Percentiles rank a stretch among this genome's conserved stretches.
Evolutionary conservation across 2,888 invertebrate species (phyloP).

Genomic region (Conistra vaccinii): DNA sequence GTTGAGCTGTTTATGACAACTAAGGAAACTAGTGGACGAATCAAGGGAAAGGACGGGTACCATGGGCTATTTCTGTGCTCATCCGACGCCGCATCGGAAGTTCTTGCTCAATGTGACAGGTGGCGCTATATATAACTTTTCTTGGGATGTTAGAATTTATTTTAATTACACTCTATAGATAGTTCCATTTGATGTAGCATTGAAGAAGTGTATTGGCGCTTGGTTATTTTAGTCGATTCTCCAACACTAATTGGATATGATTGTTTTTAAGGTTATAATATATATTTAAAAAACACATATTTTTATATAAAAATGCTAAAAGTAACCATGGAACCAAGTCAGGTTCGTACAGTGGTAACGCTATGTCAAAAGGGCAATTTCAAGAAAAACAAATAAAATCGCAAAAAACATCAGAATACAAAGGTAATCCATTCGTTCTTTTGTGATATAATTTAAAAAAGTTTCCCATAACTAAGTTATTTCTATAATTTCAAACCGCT

Average conservation of each 20-base stretch:
- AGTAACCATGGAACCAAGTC: no score
- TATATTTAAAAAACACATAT: no score
- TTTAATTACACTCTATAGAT: conserved; percentile 48
- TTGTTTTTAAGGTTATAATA: not conserved
- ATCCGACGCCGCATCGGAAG: conserved; percentile 60
- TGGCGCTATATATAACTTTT: conserved; percentile 54
- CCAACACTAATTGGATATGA: not conserved
- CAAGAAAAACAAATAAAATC: not conserved
- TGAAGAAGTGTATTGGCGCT: not conserved
- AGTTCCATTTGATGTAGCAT: conserved; percentile 37
- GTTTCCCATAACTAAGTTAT: not conserved
- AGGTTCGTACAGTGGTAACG: not conserved
- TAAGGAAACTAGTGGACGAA: conserved; percentile 21
- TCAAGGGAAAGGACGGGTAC: conserved; percentile 28
- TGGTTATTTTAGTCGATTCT: not conserved
- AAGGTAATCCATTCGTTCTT: not conserved
- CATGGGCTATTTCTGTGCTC: conserved; percentile 50
- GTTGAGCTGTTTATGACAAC: conserved; percentile 27
- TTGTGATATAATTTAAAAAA: not conserved
- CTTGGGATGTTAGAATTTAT: conserved; percentile 43
- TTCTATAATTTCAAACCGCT: not conserved
- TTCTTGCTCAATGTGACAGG: conserved; percentile 64
- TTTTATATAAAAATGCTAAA: no score
- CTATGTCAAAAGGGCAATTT: not conserved
- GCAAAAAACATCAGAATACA: not conserved